A percentile compares a stretch with the other conserved stretches of the same genome.
Conservation (phyloP, 2,797 vertebrate genomes). For the Fringilla coelebs region DNA sequence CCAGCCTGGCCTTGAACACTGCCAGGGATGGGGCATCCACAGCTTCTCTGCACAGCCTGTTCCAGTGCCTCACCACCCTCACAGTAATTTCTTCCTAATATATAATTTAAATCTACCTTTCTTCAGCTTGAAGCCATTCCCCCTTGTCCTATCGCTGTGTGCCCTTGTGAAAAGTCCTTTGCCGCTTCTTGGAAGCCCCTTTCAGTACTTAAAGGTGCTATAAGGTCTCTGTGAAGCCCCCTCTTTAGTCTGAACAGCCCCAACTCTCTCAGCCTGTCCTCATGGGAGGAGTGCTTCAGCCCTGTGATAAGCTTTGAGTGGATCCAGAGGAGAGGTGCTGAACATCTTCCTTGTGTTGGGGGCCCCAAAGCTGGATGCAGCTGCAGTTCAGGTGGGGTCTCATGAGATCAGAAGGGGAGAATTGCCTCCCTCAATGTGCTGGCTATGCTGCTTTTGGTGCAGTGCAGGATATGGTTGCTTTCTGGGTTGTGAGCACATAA, state of each 20-base stretch:
- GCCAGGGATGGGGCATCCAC: no score
- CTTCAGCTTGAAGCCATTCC: neutral
- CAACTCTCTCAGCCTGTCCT: neutral
- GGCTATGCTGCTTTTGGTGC: neutral
- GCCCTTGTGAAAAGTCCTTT: neutral
- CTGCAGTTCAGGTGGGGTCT: neutral
- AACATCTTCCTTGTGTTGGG: neutral
- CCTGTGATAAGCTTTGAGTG: neutral
- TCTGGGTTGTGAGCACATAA: neutral
- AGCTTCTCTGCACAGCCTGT: neutral
- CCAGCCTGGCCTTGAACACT: neutral
- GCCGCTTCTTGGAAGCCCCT: neutral
- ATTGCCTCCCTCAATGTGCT: neutral
- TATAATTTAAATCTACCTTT: neutral
- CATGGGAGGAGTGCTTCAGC: neutral
- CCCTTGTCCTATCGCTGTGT: neutral
- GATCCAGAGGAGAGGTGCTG: neutral
- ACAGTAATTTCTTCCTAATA: neutral
- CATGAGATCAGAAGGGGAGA: neutral
- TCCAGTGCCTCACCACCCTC: neutral
- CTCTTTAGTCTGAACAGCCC: neutral
- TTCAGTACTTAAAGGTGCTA: fast-evolving
- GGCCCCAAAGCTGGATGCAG: neutral
- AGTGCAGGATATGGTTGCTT: neutral
- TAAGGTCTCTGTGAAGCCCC: neutral